Evolutionary conservation across 2,797 vertebrate genomes (phyloP).

Genomic region (Pangasius krempfi): DNA sequence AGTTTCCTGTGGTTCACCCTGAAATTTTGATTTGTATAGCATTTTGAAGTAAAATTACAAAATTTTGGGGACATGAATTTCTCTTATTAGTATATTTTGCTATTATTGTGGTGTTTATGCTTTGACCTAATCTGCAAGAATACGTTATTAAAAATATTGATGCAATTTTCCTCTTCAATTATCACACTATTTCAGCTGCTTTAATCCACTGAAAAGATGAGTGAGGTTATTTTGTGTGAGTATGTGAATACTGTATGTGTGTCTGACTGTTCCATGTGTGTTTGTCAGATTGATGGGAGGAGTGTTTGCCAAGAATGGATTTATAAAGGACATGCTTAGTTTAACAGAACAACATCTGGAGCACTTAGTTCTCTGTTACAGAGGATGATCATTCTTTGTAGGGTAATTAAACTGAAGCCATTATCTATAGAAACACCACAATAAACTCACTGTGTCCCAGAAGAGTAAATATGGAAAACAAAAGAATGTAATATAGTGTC

Average conservation of each 20-base stretch:
- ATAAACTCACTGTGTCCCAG: not conserved
- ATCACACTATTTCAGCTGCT: slow-evolving; percentile 66
- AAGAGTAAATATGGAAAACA: not conserved
- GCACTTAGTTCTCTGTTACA: slow-evolving; percentile 8
- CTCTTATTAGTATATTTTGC: not conserved
- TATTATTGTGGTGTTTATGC: slow-evolving; percentile 4
- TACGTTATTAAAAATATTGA: slow-evolving; percentile 77
- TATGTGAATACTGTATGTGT: slow-evolving; percentile 52
- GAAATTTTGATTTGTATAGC: not conserved
- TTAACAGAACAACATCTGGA: slow-evolving; percentile 16
- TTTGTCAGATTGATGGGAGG: slow-evolving; percentile 24
- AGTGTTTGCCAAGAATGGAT: slow-evolving; percentile 37
- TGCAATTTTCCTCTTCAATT: slow-evolving; percentile 66
- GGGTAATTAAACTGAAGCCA: slow-evolving; percentile 11
- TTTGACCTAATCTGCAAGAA: slow-evolving; percentile 70
- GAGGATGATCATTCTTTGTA: not conserved
- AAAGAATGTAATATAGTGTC: not conserved
- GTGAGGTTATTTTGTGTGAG: slow-evolving; percentile 67
- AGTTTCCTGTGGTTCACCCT: not conserved
- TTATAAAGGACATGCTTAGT: slow-evolving; percentile 1
- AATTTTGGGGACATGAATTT: not conserved
- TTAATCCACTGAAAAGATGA: not conserved
- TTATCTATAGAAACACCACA: not conserved
- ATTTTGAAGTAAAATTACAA: not conserved
- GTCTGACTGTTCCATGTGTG: slow-evolving; percentile 10